Evolutionary conservation across 2,888 invertebrate species (phyloP).

Genomic region (Caenorhabditis sp.): DNA sequence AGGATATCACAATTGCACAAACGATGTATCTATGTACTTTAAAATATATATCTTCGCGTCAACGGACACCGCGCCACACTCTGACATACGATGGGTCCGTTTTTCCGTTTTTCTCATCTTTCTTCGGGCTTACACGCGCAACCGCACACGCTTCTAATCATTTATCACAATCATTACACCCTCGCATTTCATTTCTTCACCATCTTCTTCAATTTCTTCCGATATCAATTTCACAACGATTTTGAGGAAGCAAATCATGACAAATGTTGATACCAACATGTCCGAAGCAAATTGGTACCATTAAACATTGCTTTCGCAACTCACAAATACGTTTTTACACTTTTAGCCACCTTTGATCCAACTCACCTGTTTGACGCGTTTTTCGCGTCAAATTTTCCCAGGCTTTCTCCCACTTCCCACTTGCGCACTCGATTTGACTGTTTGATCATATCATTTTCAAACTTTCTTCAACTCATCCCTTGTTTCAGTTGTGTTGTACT

Average conservation of each 20-base stretch:
- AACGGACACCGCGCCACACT: conserved; percentile 23
- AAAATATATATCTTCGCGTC: conserved; percentile 46
- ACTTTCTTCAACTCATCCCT: conserved; percentile 5
- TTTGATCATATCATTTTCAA: conserved; percentile 18
- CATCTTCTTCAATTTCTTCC: conserved; percentile 45
- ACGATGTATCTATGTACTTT: conserved; percentile 56
- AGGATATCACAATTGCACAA: conserved; percentile 58
- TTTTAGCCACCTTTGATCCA: conserved; percentile 2
- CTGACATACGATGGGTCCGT: conserved; percentile 11
- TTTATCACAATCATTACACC: conserved; percentile 34
- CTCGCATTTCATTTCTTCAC: conserved; percentile 9
- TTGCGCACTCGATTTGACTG: conserved; percentile 9
- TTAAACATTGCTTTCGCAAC: conserved; percentile 16
- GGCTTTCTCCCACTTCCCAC: conserved; percentile 6
- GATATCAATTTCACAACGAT: conserved; percentile 42
- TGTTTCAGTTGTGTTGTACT: conserved; percentile 52
- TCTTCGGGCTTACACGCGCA: not conserved
- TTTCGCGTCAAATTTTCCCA: conserved; percentile 25
- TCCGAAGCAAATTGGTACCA: conserved; percentile 16
- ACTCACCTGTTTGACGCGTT: conserved; percentile 30
- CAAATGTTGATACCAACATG: conserved; percentile 31
- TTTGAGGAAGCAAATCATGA: conserved; percentile 13
- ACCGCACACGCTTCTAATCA: conserved; percentile 18
- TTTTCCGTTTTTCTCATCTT: not conserved
- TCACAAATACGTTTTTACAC: conserved; percentile 16